Base-by-base conservation (phyloP, 1,140 invertebrate genomes). In the Sarcophaga bullata region DNA sequence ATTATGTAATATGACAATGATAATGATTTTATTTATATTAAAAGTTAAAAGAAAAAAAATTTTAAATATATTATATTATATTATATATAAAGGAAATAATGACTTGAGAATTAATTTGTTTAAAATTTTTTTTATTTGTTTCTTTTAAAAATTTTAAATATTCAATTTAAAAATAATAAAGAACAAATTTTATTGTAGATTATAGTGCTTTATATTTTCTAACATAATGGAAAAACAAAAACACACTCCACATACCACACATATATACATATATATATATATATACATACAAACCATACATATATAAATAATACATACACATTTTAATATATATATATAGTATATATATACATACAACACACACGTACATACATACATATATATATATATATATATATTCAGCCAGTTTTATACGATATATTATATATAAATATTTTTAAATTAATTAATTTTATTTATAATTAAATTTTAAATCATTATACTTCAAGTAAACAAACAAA, bases 401-500 rank as follows among this genome's bases (percentile, higher is more conserved):
- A 52, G 75, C 75, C 75, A 78, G 75, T 78, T 78, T 50, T 49
- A 48, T 76, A 48, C 17, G 37, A 48, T 76, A 48, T 49, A 49
- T 48, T 48, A 76, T 48, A 76, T 17, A 17, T 25, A 75, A 75
- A 78, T 50, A 78, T 78, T 17, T 68, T 68, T 25, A n/a, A 62
- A 62, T 13, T 76, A 15, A n/a, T 76, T 37, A 73, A 13, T 11
- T 76, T 76, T 76, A 76, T 49, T 49, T 76, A 62, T 25, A 78
- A 76, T 50, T 50, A 52, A 68, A 68, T 25, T 78, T 47, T 52
- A 47, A 49, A 78, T 46, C 75, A 78, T 52, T 68, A 78, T 78
- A 78, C 75, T 78, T 52, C 75, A 78, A 78, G 75, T 78, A 78
- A 78, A 78, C 15, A 47, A 76, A 76, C 19, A 76, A 3, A 73